Conservation (phyloP, 1,140 invertebrate species). For the Coptotermes formosanus region DNA sequence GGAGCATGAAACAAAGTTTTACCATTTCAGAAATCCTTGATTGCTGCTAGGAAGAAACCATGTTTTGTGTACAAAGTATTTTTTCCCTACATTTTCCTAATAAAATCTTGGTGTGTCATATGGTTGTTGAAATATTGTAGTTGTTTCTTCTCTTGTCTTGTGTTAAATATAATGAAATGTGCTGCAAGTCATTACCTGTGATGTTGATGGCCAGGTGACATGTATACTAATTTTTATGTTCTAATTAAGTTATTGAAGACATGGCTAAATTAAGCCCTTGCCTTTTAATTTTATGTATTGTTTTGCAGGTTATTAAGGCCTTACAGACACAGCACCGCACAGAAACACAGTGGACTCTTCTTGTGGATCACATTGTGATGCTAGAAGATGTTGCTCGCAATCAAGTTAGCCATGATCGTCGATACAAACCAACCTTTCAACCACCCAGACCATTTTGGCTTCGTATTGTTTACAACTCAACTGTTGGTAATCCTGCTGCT, state of each 20-base stretch:
- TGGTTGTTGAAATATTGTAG: too few species aligned
- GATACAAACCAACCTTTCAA: constrained; percentile 77
- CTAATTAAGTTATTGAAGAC: not conserved
- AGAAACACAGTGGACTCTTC: constrained; percentile 87
- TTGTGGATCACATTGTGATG: constrained; percentile 69
- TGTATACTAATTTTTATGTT: not conserved
- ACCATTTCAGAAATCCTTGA: too few species aligned
- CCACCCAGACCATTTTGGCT: constrained; percentile 55
- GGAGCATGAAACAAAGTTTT: too few species aligned
- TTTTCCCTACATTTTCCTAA: too few species aligned
- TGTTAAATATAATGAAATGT: not conserved
- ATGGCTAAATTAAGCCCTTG: not conserved
- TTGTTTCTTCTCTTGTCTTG: too few species aligned
- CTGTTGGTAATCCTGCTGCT: constrained; percentile 53
- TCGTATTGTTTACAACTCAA: constrained; percentile 63
- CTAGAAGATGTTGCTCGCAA: constrained; percentile 89
- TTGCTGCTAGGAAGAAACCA: too few species aligned
- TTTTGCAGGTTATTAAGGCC: constrained; percentile 73
- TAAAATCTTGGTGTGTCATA: too few species aligned
- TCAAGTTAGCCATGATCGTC: constrained; percentile 67
- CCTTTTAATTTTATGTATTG: not conserved
- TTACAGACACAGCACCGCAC: constrained; percentile 86
- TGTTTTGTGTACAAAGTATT: too few species aligned
- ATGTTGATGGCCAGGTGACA: not conserved
- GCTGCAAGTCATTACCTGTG: not conserved